Base-by-base conservation (phyloP, 2,797 vertebrate species). In the Loris lydekkerianus region DNA sequence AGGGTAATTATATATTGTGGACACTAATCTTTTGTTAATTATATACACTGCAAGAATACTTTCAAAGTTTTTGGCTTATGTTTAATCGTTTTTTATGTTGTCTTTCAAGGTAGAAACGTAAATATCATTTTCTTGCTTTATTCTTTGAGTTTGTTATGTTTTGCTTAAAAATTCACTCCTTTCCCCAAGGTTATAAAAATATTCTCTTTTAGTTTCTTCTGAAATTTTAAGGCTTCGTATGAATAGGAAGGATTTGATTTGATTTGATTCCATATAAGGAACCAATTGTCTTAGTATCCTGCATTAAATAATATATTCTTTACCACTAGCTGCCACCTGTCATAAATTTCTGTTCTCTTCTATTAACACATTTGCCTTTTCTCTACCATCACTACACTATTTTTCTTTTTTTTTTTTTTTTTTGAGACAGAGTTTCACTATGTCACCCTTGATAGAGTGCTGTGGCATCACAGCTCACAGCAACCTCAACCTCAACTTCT, bases 111-210 rank as follows among this genome's bases (percentile, higher is more conserved):
- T 70, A 84, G 46, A 85, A 63, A 78, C 14, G 78, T 34, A 25
- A n/a, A 73, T 61, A 49, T 37, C 15, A 63, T 34, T 31, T 43
- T 80, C 43, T 83, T n/a, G 29, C 15, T 61, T 93, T 67, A 58
- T 60, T 86, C 27, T 82, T 91, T 84, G 37, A 82, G 49, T 25
- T 69, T 81, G n/a, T n/a, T 34, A 53, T 61, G 60, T 78, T 58
- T 88, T 86, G 27, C 77, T 93, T 91, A 70, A 93, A 88, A 91
- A 82, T 63, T 17, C 23, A 37, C 72, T 37, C 9, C 25, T 85
- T 85, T 70, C 13, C 8, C 37, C 83, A 31, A 18, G 20, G 13
- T 73, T 86, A 86, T 78, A 70, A 91, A 70, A 18, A 69, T 34
- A 82, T 27, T 56, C 15, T 43, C 34, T 75, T 65, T 76, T 86